A percentile compares a stretch with the other conserved stretches of the same genome.
Conservation (phyloP, 1,140 invertebrate species). For the Achatina immaculata region DNA sequence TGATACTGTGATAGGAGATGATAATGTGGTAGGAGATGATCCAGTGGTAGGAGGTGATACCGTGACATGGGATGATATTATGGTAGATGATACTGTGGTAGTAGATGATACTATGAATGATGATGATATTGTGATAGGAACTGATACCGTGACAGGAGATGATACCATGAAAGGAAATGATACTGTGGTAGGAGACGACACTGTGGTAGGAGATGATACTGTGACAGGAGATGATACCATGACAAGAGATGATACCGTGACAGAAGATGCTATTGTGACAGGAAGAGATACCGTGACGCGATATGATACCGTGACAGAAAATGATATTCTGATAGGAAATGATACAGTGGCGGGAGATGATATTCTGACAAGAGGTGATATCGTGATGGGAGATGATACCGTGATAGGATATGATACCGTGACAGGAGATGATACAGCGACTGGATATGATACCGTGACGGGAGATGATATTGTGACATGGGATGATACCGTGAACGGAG, state of each 20-base stretch:
- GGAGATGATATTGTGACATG: not conserved
- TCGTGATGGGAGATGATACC: not conserved
- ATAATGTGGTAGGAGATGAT: no score
- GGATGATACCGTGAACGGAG: not conserved
- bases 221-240: not conserved
- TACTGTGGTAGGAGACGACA: not conserved
- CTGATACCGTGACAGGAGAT: not conserved
- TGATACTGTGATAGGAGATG: no score
- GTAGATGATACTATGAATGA: not conserved
- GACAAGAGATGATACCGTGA: not conserved
- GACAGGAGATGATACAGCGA: not conserved
- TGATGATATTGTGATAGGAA: not conserved
- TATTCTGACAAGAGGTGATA: not conserved
- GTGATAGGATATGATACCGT: not conserved
- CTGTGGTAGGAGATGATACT: not conserved
- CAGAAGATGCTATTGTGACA: not conserved
- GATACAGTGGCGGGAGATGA: not conserved
- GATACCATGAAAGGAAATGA: not conserved
- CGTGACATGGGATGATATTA: not conserved
- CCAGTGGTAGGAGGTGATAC: not conserved
- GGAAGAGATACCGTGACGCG: not conserved
- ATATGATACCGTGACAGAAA: not conserved
- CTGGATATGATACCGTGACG: not conserved
- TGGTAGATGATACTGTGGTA: not conserved
- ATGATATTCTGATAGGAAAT: not conserved